Evolutionary conservation across 1,140 invertebrate species (phyloP), one percentile per base, ranked within the genome.

Genomic region (Lepidurus arcticus): DNA sequence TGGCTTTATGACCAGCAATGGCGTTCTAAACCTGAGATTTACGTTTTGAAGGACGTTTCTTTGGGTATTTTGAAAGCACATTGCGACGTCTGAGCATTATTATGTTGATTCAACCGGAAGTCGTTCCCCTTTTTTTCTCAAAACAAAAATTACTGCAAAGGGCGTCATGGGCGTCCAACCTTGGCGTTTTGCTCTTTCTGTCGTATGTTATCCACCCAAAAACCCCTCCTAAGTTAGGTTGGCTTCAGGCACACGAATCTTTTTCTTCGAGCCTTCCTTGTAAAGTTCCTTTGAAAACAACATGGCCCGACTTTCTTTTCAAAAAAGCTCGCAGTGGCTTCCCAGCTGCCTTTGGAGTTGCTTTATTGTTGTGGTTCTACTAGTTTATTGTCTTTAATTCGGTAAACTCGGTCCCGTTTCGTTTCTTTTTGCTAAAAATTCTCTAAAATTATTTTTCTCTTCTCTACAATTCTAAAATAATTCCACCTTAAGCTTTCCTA

Each of bases 81-180:
- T 34, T 34, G 4, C 34, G 34, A 34, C 34, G 34, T 34, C 34
- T 34, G 34, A 34, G 34, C 34, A 34, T 34, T 34, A 34, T 34
- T 34, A 34, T 34, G 34, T 34, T 34, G 34, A 34, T 34, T 34
- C 34, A 34, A 34, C 2, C 34, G 34, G 34, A 34, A 34, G 34
- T 34, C 34, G 34, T 34, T 34, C 34, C 34, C 34, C 4, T 34
- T 34, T 34, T 34, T 34, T 34, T 2, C 3, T 34, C 34, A 34
- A 34, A 26, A 26, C 26, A 26, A 26, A 26, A 26, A 34, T 1
- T 34, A 34, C 34, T 21, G 53, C 16, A 16, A 65, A 21, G 53
- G 53, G 21, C 53, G 53, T 65, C 53, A 65, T n/a, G 53, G 53
- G 53, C 53, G 53, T 65, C 53, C 53, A 65, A 65, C 53, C 53